Conservation (phyloP, 2,888 invertebrate genomes). For the Lasioglossum leucozonium region DNA sequence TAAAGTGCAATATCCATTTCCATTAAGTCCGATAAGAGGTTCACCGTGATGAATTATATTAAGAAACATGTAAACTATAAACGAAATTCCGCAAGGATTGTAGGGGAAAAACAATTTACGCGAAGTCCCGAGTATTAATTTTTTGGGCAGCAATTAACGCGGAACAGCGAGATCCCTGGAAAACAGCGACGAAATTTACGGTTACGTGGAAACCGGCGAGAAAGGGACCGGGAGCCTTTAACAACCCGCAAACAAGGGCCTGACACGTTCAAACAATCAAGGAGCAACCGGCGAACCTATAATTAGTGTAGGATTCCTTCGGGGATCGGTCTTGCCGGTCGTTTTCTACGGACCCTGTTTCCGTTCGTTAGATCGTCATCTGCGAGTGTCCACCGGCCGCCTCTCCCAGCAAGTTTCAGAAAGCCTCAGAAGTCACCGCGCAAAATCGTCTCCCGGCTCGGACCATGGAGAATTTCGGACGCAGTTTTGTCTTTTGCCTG, state of each 20-base stretch:
- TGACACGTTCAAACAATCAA: slow-evolving; percentile 80
- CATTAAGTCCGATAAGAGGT: too few relatives aligned
- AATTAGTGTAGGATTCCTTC: slow-evolving; percentile 79
- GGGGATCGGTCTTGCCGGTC: slow-evolving; percentile 67
- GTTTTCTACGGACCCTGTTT: slow-evolving; percentile 69
- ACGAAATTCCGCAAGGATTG: not conserved
- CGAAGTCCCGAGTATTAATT: not conserved
- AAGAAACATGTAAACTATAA: not conserved
- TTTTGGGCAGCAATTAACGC: not conserved
- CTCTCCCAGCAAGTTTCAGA: slow-evolving; percentile 29
- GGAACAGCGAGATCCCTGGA: not conserved
- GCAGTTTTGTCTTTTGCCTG: slow-evolving; percentile 13
- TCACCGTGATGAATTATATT: too few relatives aligned
- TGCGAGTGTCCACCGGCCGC: slow-evolving; percentile 65
- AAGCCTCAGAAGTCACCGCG: slow-evolving; percentile 77
- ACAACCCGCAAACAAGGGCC: slow-evolving; percentile 81
- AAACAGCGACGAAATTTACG: slow-evolving; percentile 49
- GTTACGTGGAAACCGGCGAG: slow-evolving; percentile 44
- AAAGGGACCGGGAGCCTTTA: slow-evolving; percentile 68
- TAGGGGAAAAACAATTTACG: too few relatives aligned
- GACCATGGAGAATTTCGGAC: slow-evolving; percentile 34
- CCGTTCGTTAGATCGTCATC: slow-evolving; percentile 69
- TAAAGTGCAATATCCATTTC: too few relatives aligned
- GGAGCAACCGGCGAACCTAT: slow-evolving; percentile 76
- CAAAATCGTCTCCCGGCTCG: slow-evolving; percentile 61